phyloP scores from a whole-genome alignment of 2,797 vertebrate species.

The Enteromius radiatus region DNA sequence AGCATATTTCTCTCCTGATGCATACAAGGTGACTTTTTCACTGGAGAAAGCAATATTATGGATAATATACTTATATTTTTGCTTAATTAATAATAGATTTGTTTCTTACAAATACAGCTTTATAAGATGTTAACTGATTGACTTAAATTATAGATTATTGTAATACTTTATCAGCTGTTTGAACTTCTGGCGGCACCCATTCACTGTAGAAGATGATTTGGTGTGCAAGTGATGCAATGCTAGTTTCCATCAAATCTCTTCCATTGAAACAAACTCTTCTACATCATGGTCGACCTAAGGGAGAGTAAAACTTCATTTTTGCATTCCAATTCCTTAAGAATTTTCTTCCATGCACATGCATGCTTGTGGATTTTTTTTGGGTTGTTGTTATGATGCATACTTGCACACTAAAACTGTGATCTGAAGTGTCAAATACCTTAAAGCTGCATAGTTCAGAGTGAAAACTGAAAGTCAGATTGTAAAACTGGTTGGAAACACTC shows the following conservation, averaged over 20 bases:
- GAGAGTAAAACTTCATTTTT: not conserved
- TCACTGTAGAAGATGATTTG: not conserved
- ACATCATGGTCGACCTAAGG: not conserved
- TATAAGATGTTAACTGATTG: not conserved
- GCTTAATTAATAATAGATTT: not conserved
- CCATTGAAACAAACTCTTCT: not conserved
- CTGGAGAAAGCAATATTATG: not conserved
- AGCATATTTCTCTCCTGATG: not conserved
- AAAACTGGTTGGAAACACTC: constrained; percentile 5
- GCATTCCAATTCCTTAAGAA: not conserved
- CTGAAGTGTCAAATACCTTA: not conserved
- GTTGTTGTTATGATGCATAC: not conserved
- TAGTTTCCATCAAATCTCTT: not conserved
- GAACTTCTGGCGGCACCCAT: not conserved
- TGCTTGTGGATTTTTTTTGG: not conserved
- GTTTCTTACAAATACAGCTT: not conserved
- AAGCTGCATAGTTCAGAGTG: not conserved
- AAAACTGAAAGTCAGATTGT: constrained; percentile 17
- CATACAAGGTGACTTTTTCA: not conserved
- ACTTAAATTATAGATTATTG: not conserved
- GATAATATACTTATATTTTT: not conserved
- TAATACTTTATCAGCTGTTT: not conserved
- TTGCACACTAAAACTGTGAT: not conserved
- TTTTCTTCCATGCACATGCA: not conserved
- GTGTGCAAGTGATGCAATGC: not conserved